Evolutionary conservation across 2,888 invertebrate genomes (phyloP).

Genomic region (Melieria picta): DNA sequence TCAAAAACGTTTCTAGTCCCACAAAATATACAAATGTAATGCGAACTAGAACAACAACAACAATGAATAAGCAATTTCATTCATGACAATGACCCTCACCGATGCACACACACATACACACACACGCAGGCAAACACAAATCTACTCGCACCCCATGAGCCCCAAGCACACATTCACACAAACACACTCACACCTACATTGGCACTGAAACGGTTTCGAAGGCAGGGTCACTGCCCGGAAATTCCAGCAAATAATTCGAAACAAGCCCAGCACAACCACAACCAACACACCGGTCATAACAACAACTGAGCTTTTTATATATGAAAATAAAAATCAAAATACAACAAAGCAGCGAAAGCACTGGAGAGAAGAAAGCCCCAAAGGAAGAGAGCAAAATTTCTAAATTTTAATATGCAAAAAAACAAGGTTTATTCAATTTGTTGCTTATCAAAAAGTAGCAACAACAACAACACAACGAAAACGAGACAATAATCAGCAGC

Average conservation of each 20-base stretch:
- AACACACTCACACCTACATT: not conserved
- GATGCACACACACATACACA: not conserved
- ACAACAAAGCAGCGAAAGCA: not conserved
- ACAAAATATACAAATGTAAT: not conserved
- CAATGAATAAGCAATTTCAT: slow-evolving; percentile 2
- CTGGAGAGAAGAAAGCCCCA: too few relatives aligned
- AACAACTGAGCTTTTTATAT: not conserved
- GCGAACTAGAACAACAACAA: slow-evolving; percentile 5
- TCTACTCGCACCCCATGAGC: not conserved
- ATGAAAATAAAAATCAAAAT: not conserved
- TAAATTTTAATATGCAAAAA: not conserved
- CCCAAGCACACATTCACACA: not conserved
- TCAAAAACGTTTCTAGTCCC: slow-evolving; percentile 2
- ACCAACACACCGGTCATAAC: not conserved
- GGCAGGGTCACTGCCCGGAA: slow-evolving; percentile 14
- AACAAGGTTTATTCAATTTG: not conserved
- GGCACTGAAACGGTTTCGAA: too few relatives aligned
- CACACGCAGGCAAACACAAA: not conserved
- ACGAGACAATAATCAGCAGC: not conserved
- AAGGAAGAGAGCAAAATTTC: too few relatives aligned
- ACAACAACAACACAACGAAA: not conserved
- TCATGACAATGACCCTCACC: slow-evolving; percentile 18
- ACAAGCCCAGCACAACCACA: not conserved
- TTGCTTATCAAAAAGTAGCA: not conserved
- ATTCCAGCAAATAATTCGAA: not conserved